Conservation (phyloP, 2,797 vertebrate species). For the Huso huso region DNA sequence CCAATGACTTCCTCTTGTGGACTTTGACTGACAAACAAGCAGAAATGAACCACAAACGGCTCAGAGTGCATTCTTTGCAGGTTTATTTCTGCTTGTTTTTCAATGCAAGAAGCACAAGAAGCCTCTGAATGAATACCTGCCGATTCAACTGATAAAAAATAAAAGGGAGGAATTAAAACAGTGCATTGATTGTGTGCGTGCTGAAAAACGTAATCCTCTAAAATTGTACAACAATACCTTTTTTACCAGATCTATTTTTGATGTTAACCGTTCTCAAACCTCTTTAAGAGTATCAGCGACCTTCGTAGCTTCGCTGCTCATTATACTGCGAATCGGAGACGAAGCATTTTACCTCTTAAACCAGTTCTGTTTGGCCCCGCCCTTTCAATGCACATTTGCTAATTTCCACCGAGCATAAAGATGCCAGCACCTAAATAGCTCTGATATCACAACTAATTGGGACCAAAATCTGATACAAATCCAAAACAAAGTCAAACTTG, state of each 20-base stretch:
- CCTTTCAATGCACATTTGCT: background rate
- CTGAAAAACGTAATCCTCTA: background rate
- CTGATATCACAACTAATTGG: slow-evolving; percentile 14
- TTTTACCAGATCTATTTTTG: no score
- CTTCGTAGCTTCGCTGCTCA: no score
- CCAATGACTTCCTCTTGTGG: slow-evolving; percentile 11
- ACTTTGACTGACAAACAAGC: slow-evolving; percentile 6
- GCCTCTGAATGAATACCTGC: slow-evolving; percentile 40
- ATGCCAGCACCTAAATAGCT: slow-evolving; percentile 1
- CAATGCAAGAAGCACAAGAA: slow-evolving; percentile 31
- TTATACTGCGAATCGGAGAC: no score
- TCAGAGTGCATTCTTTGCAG: slow-evolving; percentile 29
- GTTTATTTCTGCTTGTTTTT: slow-evolving; percentile 1
- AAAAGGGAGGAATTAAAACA: slow-evolving; percentile 40
- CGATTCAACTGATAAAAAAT: slow-evolving; percentile 55
- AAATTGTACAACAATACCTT: no score
- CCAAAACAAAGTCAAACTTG: background rate
- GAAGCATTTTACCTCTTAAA: no score
- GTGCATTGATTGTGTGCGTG: slow-evolving; percentile 37
- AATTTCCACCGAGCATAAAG: slow-evolving; percentile 9
- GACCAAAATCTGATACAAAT: slow-evolving; percentile 15
- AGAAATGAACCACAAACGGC: slow-evolving; percentile 13
- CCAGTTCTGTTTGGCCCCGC: no score
- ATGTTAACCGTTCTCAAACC: no score
- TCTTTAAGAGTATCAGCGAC: no score